Evolutionary conservation across 2,797 vertebrate genomes (phyloP), one percentile per base, ranked within the genome.

Genomic region (Lithobates sylvaticus): DNA sequence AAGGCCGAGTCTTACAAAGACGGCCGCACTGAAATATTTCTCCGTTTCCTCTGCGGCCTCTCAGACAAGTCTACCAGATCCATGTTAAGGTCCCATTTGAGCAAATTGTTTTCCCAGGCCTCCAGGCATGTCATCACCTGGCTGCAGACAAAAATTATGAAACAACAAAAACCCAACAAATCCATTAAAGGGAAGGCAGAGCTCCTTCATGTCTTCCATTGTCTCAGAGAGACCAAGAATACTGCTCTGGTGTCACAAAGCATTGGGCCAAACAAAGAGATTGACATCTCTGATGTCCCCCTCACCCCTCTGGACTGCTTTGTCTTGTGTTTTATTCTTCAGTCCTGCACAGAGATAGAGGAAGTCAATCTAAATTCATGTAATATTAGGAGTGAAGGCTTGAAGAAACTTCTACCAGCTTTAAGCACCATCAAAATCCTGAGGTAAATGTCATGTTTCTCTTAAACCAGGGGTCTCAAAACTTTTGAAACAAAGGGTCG

Each of bases 11-110:
- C 12, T 2, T 34, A 34, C 47, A 5, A 73, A 27, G 74, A 78
- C 9, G 67, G 80, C 10, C 73, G 74, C 9, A 42, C 32, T 27
- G 72, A 87, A 64, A 83, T 87, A 3, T 87, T 87, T 10, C 15
- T 72, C 7, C 65, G 80, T 10, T 87, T 87, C 26, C 65, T 87
- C n/a, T 77, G 65, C 6, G 85, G 85, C 2, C 79, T 87, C 3
- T 77, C 85, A 6, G 79, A 81, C 44, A 18, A 9, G 3, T 1
- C 27, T 3, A 82, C 79, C n/a, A 58, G 68, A 1, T 39, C 10
- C 7, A 12, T 26, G 0, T 67, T 87, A 4, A 36, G 0, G 0
- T 9, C 50, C 21, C 58, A 34, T 12, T 12, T 76, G 29, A 54
- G 75, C 3, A 4, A 47, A 10, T 5, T 73, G 16, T 39, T 54